These are phyloP conservation scores for Diplosoma virens DNA, from an alignment of 23 tunicate genomes.

Conservation along the genomic window DNA sequence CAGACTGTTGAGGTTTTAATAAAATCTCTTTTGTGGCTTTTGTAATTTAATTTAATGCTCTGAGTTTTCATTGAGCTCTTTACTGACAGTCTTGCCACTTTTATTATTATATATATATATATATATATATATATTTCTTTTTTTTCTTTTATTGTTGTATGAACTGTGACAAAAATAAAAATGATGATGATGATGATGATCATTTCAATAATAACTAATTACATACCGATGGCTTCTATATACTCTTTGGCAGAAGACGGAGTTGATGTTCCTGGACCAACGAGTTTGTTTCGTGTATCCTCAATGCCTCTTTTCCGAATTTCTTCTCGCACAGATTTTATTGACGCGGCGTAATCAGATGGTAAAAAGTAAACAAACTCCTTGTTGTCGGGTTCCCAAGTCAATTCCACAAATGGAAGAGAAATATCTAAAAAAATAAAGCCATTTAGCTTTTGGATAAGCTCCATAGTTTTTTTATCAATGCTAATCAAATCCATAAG, in stretches of 20 bases:
- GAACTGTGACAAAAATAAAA: no score
- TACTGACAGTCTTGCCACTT: no score
- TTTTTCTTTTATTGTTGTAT: no score
- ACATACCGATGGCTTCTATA: conserved; percentile 63
- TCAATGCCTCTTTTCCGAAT: conserved; percentile 35
- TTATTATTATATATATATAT: no score
- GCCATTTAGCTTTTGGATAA: not conserved
- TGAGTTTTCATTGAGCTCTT: no score
- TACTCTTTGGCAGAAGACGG: conserved; percentile 47
- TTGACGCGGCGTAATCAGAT: conserved; percentile 32
- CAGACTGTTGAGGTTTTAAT: no score
- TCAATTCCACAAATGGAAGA: conserved; percentile 57
- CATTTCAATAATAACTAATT: no score
- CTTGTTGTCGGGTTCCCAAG: conserved; percentile 55
- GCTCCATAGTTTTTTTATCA: not conserved
- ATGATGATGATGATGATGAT: no score
- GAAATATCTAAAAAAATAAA: conserved; percentile 25
- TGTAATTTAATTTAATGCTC: no score
- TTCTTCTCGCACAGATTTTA: conserved; percentile 51
- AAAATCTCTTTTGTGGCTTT: no score
- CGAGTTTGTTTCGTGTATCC: conserved; percentile 35
- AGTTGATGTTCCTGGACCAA: conserved; percentile 63
- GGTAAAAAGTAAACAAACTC: conserved; percentile 51
- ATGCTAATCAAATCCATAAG: not conserved
- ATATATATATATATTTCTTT: no score